Percentiles rank a stretch among this genome's conserved stretches.
Evolutionary conservation across 2,113 vertebrate genomes (phyloP).

Genomic region (Indri indri): DNA sequence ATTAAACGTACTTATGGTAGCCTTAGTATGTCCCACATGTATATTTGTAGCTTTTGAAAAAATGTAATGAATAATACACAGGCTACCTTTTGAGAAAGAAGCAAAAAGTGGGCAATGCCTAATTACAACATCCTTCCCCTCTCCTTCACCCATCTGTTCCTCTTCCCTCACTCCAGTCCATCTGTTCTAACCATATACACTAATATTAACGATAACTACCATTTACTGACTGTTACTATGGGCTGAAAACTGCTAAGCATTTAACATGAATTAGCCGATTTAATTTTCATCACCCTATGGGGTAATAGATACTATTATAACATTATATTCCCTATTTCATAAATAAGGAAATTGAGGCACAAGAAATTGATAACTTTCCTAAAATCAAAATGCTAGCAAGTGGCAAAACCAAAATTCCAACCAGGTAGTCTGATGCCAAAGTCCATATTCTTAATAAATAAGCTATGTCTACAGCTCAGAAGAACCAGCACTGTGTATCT

Average conservation of each 20-base stretch:
- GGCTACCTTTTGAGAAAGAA: neutral
- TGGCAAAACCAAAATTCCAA: neutral
- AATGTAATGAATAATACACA: neutral
- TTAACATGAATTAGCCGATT: neutral
- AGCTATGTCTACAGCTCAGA: neutral
- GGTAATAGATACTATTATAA: neutral
- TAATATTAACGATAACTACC: neutral
- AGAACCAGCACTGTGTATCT: neutral
- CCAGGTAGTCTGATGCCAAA: neutral
- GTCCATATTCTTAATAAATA: neutral
- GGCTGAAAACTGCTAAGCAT: neutral
- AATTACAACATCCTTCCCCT: neutral
- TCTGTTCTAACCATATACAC: neutral
- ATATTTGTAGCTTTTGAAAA: neutral
- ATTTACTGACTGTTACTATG: neutral
- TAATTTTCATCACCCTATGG: neutral
- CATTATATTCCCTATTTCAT: neutral
- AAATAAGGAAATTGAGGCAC: neutral
- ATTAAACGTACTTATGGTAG: neutral
- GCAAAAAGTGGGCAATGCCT: too few relatives aligned
- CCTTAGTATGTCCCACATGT: neutral
- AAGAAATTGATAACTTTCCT: neutral
- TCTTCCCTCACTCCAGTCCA: neutral
- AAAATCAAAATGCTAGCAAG: neutral
- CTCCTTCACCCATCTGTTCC: too few relatives aligned